phyloP scores from a whole-genome alignment of 2,888 invertebrate genomes.

The Drosophila maculinotata region DNA sequence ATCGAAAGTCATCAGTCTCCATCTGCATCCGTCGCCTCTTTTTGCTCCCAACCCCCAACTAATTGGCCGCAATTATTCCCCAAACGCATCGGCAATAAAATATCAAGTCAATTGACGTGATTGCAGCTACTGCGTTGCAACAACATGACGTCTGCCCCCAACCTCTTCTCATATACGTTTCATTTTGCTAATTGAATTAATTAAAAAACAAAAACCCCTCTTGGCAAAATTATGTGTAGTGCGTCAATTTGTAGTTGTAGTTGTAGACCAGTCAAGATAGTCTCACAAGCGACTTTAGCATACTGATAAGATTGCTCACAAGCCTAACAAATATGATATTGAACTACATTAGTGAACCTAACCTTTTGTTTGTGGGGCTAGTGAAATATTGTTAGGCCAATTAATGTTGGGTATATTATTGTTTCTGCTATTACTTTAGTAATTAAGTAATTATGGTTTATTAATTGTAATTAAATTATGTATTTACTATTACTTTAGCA shows the following conservation, averaged over 20 bases:
- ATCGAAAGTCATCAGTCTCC: slow-evolving; percentile 37
- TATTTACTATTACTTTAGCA: too few relatives aligned
- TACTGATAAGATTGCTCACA: slow-evolving; percentile 29
- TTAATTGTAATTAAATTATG: too few relatives aligned
- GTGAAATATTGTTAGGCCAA: not conserved
- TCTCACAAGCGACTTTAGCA: slow-evolving; percentile 7
- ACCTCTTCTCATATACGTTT: slow-evolving; percentile 26
- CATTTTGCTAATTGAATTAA: slow-evolving; percentile 64
- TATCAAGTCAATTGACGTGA: slow-evolving; percentile 28
- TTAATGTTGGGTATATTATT: not conserved
- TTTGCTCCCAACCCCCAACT: slow-evolving; percentile 13
- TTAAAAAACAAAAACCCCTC: slow-evolving; percentile 18
- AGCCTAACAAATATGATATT: not conserved
- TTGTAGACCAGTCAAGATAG: not conserved
- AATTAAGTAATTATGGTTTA: too few relatives aligned
- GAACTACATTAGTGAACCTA: not conserved
- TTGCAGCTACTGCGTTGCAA: slow-evolving; percentile 4
- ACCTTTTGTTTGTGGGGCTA: not conserved
- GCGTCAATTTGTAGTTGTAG: slow-evolving; percentile 2
- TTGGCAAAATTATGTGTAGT: not conserved
- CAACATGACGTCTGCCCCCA: not conserved
- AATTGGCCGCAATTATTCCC: slow-evolving; percentile 55
- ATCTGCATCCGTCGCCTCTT: slow-evolving; percentile 31
- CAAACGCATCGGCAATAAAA: too few relatives aligned
- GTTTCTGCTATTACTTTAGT: too few relatives aligned